Evolutionary conservation across 2,797 vertebrate genomes (phyloP).

Genomic region (Gastrophryne carolinensis): DNA sequence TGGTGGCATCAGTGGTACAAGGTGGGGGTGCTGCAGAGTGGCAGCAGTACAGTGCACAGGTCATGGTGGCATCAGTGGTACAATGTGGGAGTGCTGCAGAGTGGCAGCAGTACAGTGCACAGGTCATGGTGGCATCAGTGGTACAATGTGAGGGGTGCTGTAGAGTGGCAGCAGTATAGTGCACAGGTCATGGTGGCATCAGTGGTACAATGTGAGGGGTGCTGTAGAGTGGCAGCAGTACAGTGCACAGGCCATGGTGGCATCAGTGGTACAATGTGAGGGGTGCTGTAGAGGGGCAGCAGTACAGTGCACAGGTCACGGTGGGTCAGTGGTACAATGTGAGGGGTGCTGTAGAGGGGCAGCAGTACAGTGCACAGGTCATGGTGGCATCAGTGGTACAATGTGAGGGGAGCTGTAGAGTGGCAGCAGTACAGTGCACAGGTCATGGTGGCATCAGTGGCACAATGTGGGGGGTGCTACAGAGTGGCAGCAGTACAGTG

Average conservation of each 20-base stretch:
- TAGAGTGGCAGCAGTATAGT: neutral
- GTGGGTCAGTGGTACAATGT: neutral
- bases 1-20: neutral
- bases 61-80: slow-evolving; percentile 33
- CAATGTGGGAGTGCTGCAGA: neutral
- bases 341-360: neutral
- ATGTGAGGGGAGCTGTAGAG: too few relatives aligned
- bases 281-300: neutral
- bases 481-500: neutral
- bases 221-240: neutral
- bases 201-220: neutral
- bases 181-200: too few relatives aligned
- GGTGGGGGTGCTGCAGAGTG: neutral
- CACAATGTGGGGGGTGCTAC: neutral
- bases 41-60: neutral
- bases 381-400: too few relatives aligned
- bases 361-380: neutral
- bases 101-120: neutral
- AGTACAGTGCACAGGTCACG: neutral
- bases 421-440: neutral
- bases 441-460: too few relatives aligned
- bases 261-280: too few relatives aligned
- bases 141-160: too few relatives aligned
- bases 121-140: slow-evolving; percentile 8
- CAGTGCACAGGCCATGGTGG: neutral